Percentiles rank a stretch among this genome's conserved stretches.
These are phyloP conservation scores for Drosophila macrospina DNA, from an alignment of 2,888 invertebrate species.

Conservation along the genomic window DNA sequence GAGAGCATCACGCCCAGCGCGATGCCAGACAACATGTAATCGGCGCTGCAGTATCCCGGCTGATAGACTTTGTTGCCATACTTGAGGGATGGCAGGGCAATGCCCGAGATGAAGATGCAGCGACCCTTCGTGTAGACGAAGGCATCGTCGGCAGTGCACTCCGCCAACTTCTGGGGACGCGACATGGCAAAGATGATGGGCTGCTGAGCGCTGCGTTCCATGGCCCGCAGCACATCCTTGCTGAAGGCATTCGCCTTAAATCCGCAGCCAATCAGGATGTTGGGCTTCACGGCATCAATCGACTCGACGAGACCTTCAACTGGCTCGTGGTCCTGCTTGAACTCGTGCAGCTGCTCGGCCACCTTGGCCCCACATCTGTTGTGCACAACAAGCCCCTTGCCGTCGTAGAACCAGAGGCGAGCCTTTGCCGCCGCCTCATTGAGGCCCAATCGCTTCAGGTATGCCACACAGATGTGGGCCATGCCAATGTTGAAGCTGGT, in stretches of 20 bases:
- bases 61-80: conserved; percentile 67
- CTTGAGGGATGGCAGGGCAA: conserved; percentile 44
- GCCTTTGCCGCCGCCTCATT: conserved; percentile 38
- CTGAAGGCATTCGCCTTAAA: conserved; percentile 33
- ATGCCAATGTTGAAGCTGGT: conserved; percentile 53
- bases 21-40: conserved; percentile 51
- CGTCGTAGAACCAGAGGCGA: conserved; percentile 66
- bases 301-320: conserved; percentile 32
- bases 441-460: conserved; percentile 54
- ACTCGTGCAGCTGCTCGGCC: conserved; percentile 35
- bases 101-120: conserved; percentile 56
- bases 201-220: conserved; percentile 49
- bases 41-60: conserved; percentile 50
- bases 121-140: conserved; percentile 65
- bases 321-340: conserved; percentile 21
- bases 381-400: conserved; percentile 48
- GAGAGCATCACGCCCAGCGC: conserved; percentile 56
- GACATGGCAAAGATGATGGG: conserved; percentile 65
- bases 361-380: conserved; percentile 28
- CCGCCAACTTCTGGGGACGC: conserved; percentile 17
- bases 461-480: conserved; percentile 50
- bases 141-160: conserved; percentile 62
- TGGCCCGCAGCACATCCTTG: conserved; percentile 58
- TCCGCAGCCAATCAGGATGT: conserved; percentile 64
- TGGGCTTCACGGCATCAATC: conserved; percentile 53